phyloP scores from a whole-genome alignment of 2,888 invertebrate genomes.

The Diabrotica balteata region DNA sequence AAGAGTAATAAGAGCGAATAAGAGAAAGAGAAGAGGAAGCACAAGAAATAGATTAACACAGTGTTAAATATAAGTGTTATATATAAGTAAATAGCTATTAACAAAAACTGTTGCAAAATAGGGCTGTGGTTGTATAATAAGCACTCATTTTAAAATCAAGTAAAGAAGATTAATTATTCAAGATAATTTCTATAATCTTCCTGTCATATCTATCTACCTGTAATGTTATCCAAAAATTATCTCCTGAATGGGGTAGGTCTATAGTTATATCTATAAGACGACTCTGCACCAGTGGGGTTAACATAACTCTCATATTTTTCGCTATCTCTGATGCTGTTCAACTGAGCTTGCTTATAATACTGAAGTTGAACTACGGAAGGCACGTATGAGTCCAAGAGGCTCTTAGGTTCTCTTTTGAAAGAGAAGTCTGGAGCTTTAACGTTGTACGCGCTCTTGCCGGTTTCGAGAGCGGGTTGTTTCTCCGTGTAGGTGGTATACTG shows the following conservation, averaged over 20 bases:
- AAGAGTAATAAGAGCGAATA: too few species aligned
- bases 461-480: conserved; percentile 18
- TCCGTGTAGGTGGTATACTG: conserved; percentile 11
- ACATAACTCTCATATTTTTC: conserved; percentile 20
- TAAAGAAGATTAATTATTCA: too few species aligned
- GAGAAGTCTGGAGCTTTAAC: conserved; percentile 29
- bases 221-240: background rate
- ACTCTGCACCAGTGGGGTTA: conserved; percentile 16
- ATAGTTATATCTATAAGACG: conserved; percentile 17
- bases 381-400: conserved; percentile 64
- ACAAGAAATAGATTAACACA: too few species aligned
- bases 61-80: too few species aligned
- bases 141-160: too few species aligned
- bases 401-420: conserved; percentile 56
- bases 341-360: conserved; percentile 38
- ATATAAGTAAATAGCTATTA: too few species aligned
- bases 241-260: conserved; percentile 17
- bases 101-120: too few species aligned
- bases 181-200: too few species aligned
- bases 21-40: too few species aligned
- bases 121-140: too few species aligned
- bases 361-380: conserved; percentile 57
- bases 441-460: conserved; percentile 24
- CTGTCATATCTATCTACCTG: too few species aligned
- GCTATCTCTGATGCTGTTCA: conserved; percentile 39